Percentiles rank a stretch among this genome's conserved stretches.
phyloP scores from a whole-genome alignment of 1,140 invertebrate genomes.

The Saccostrea glomerata region DNA sequence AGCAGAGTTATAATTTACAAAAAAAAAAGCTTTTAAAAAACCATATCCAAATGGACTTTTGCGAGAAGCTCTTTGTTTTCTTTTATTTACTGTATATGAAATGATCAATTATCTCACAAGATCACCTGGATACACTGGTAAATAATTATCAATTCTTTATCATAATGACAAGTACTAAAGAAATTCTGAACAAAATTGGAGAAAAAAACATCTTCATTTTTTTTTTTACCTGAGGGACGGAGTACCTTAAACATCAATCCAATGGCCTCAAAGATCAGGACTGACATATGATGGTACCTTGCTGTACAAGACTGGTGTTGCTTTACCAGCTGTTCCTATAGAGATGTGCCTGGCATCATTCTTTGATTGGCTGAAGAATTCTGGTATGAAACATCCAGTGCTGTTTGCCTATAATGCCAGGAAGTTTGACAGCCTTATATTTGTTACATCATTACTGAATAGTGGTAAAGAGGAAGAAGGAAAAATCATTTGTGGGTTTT shows the following conservation, averaged over 20 bases:
- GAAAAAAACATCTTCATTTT: too few relatives aligned
- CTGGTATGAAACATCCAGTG: neutral
- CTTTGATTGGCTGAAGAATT: constrained; percentile 11
- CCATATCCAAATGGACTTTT: too few relatives aligned
- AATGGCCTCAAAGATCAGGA: constrained; percentile 18
- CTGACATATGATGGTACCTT: constrained; percentile 3
- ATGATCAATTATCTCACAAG: too few relatives aligned
- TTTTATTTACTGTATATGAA: too few relatives aligned
- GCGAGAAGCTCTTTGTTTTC: too few relatives aligned
- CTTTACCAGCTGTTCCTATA: neutral
- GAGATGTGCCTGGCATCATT: neutral
- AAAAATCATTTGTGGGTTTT: neutral
- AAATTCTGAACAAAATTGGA: too few relatives aligned
- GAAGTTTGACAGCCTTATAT: constrained; percentile 24
- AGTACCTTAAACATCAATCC: neutral
- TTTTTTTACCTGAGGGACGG: too few relatives aligned
- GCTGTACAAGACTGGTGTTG: neutral
- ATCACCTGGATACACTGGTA: too few relatives aligned
- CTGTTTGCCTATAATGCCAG: constrained; percentile 36
- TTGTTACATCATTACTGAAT: neutral
- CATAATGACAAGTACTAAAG: too few relatives aligned
- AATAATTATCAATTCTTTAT: too few relatives aligned
- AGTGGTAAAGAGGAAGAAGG: neutral
- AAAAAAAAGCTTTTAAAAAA: too few relatives aligned
- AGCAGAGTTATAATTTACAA: too few relatives aligned